Conservation (phyloP, 1,140 invertebrate species). For the Drosophila nigrodunni region DNA sequence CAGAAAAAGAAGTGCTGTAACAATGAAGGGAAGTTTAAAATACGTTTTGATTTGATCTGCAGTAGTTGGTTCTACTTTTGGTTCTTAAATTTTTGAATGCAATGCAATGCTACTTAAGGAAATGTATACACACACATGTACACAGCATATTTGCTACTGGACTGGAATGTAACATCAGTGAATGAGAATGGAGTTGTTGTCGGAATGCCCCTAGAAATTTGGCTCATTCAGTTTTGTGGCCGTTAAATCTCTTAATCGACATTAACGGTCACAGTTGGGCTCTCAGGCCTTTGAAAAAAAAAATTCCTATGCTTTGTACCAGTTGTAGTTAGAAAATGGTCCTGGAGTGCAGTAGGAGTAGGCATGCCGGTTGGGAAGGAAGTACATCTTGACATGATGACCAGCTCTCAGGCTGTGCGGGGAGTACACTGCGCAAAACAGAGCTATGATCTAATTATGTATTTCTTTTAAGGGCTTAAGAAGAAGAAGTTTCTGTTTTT, state of each 20-base stretch:
- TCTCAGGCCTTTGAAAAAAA: conserved; percentile 49
- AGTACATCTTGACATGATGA: conserved; percentile 25
- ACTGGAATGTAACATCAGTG: background rate
- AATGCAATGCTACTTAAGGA: conserved; percentile 16
- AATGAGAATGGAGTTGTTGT: background rate
- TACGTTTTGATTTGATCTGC: conserved; percentile 64
- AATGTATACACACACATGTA: background rate
- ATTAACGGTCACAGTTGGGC: conserved; percentile 73
- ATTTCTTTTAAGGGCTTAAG: too few species aligned
- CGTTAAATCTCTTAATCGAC: conserved; percentile 80
- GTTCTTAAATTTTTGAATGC: conserved; percentile 53
- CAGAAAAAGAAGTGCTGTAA: background rate
- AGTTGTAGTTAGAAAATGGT: conserved; percentile 73
- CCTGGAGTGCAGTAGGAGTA: background rate
- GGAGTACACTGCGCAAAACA: too few species aligned
- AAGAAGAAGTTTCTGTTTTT: too few species aligned
- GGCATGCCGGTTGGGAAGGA: too few species aligned
- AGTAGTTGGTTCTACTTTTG: background rate
- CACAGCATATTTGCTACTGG: background rate
- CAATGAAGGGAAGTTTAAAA: conserved; percentile 7
- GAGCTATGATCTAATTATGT: too few species aligned
- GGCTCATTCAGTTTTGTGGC: conserved; percentile 22
- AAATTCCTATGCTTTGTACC: conserved; percentile 70
- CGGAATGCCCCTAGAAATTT: background rate
- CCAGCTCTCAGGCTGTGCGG: too few species aligned